These are phyloP conservation scores for Norana najaformis DNA, from an alignment of 2,888 invertebrate genomes.

Conservation along the genomic window DNA sequence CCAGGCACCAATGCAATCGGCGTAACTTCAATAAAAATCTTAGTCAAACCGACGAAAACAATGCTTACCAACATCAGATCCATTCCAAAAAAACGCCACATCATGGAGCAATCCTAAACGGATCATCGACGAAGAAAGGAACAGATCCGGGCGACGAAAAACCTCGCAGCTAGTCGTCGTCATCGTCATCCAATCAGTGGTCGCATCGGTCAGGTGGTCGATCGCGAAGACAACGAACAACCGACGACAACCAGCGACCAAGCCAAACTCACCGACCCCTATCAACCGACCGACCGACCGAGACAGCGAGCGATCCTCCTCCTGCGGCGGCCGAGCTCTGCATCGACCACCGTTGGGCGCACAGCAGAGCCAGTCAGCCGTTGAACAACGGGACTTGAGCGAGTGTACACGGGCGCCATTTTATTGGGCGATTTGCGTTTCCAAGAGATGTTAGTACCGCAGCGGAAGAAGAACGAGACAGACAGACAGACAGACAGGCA, in stretches of 20 bases:
- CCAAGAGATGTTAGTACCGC: not conserved
- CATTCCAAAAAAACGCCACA: not conserved
- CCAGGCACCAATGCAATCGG: no score
- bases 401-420: not conserved
- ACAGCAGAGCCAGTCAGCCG: not conserved
- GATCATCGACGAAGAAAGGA: not conserved
- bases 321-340: not conserved
- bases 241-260: not conserved
- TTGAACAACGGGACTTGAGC: not conserved
- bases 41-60: not conserved
- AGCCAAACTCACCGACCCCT: not conserved
- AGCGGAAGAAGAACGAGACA: not conserved
- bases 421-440: conserved; percentile 22
- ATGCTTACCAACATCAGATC: not conserved
- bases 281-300: not conserved
- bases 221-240: not conserved
- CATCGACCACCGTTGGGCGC: not conserved
- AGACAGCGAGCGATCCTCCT: not conserved
- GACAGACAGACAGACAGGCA: not conserved
- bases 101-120: not conserved
- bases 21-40: not conserved
- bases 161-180: not conserved
- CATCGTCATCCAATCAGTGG: not conserved
- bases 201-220: not conserved
- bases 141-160: not conserved